Evolutionary conservation across 2,888 invertebrate genomes (phyloP), one percentile per base, ranked within the genome.

Genomic region (Harpalus rubripes): DNA sequence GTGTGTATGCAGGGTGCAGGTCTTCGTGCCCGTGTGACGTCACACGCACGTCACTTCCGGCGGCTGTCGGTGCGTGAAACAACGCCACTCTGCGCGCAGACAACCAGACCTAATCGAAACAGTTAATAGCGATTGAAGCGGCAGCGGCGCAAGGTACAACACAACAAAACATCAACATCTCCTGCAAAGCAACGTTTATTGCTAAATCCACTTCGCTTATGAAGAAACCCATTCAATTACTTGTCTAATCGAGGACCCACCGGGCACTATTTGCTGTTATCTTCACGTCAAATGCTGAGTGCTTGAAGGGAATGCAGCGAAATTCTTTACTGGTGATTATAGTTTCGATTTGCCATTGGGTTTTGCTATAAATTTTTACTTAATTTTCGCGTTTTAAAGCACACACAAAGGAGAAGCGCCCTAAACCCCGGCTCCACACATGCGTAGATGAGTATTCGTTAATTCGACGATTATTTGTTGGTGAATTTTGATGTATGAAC

Each of bases 41-140:
- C 78, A 78, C 56, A 22, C 39, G 61, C 81, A 76, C 81, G 81
- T 85, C 82, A 81, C 82, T 81, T 82, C 81, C 83, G 86, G 86
- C 86, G 86, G 63, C 82, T 85, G 81, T 76, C 85, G 81, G 84
- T 81, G 81, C 83, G 78, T 85, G 85, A 85, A 86, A 85, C 86
- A 83, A 81, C 83, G 85, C 86, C 85, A 86, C 85, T 85, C 85
- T 81, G 56, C 80, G 85, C 85, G 86, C 86, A 84, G 87, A 87
- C 87, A 87, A 87, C 86, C 87, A 86, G 86, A 87, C 87, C 85
- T 87, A 87, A 87, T 87, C 85, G 85, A 85, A 82, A 72, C 85
- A 52, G 85, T 85, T 86, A 86, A 86, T 86, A 79, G 59, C 58
- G 65, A 59, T 76, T 76, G 78, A 81, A 78, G 78, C 78, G 76